phyloP scores from a whole-genome alignment of 2,888 invertebrate species.

The Drosophila peninsularis region DNA sequence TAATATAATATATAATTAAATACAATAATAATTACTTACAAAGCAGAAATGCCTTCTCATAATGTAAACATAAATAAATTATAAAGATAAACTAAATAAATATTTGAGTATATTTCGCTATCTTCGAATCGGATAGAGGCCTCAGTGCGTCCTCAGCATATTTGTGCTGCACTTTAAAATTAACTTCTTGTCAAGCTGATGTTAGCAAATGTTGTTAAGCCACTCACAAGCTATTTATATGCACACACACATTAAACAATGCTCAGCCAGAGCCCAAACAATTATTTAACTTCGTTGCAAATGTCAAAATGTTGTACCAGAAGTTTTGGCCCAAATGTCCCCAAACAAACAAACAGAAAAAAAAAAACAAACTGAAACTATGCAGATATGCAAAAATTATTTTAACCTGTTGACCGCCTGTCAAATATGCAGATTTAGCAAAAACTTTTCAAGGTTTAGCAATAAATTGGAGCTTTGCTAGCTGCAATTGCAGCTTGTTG shows the following conservation, averaged over 20 bases:
- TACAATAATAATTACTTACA: no score
- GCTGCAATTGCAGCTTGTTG: slow-evolving; percentile 32
- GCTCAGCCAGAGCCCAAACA: slow-evolving; percentile 1
- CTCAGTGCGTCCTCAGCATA: background rate
- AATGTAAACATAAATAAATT: no score
- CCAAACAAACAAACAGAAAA: slow-evolving; percentile 6
- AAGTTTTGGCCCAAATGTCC: slow-evolving; percentile 57
- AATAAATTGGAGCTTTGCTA: slow-evolving; percentile 18
- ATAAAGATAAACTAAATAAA: no score
- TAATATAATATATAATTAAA: no score
- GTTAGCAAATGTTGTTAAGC: slow-evolving; percentile 2
- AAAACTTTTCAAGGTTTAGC: slow-evolving; percentile 29
- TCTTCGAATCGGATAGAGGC: no score
- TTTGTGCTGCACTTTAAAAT: background rate
- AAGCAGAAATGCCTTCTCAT: no score
- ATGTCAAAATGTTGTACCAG: slow-evolving; percentile 65
- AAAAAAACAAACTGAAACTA: slow-evolving; percentile 7
- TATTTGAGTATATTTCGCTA: background rate
- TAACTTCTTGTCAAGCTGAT: background rate
- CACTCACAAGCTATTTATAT: background rate
- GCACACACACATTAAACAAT: slow-evolving; percentile 3
- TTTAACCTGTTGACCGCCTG: slow-evolving; percentile 50
- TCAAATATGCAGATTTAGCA: slow-evolving; percentile 69
- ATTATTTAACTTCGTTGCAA: slow-evolving; percentile 32
- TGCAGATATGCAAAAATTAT: slow-evolving; percentile 30